Evolutionary conservation across 2,888 invertebrate genomes (phyloP).

Genomic region (Kuschelorhynchus macadamiae): DNA sequence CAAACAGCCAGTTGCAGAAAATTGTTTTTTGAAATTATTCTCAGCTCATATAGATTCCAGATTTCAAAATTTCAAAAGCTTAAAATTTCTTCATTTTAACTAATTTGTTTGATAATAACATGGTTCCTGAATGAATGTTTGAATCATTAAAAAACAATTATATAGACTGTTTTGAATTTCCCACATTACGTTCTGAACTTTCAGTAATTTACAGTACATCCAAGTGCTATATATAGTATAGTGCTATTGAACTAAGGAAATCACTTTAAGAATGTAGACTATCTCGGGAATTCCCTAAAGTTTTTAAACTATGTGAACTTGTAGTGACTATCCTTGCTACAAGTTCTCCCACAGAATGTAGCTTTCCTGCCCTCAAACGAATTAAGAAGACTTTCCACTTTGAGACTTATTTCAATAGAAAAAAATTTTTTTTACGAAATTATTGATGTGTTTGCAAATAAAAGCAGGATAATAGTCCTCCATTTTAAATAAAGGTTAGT

Average conservation of each 20-base stretch:
- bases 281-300: not conserved
- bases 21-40: conserved; percentile 23
- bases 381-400: conserved; percentile 13
- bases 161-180: conserved; percentile 12
- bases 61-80: conserved; percentile 27
- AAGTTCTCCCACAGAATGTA: not conserved
- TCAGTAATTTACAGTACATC: conserved; percentile 6
- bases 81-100: conserved; percentile 33
- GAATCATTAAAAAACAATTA: not conserved
- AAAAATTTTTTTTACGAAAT: conserved; percentile 43
- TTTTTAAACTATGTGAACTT: not conserved
- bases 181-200: conserved; percentile 2
- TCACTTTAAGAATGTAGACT: too few species aligned
- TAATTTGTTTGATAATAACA: conserved; percentile 10
- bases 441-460: conserved; percentile 33
- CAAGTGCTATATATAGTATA: too few species aligned
- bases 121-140: not conserved
- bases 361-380: conserved; percentile 13
- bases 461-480: conserved; percentile 46
- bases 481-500: conserved; percentile 19
- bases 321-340: not conserved
- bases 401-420: conserved; percentile 15
- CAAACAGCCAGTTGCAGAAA: not conserved
- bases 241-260: too few species aligned
- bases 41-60: conserved; percentile 8